These are phyloP conservation scores for Catocala fraxini DNA, from an alignment of 2,888 invertebrate genomes.

Conservation along the genomic window DNA sequence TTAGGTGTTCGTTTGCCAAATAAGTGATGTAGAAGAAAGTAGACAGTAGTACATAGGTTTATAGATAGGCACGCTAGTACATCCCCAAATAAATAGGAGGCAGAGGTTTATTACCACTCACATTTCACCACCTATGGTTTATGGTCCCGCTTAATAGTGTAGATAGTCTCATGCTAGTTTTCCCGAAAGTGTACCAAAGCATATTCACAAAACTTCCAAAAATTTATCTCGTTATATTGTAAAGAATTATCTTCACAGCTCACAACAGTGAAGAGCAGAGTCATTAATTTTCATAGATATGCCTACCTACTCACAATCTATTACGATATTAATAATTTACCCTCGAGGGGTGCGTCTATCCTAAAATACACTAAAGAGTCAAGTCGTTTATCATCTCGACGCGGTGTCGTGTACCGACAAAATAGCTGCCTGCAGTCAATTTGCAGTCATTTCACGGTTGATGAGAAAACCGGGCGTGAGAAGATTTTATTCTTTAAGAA, in stretches of 20 bases:
- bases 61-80: too few relatives aligned
- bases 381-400: slow-evolving; percentile 18
- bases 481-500: background rate
- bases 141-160: too few relatives aligned
- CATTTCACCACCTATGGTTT: too few relatives aligned
- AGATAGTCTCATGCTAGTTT: too few relatives aligned
- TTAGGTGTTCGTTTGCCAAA: too few relatives aligned
- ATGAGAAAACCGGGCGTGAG: background rate
- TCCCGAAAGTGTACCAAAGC: too few relatives aligned
- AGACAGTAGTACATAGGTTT: too few relatives aligned
- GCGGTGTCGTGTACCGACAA: slow-evolving; percentile 2
- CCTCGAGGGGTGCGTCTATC: slow-evolving; percentile 26
- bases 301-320: slow-evolving; percentile 38
- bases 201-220: too few relatives aligned
- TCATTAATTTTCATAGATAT: slow-evolving; percentile 44
- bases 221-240: too few relatives aligned
- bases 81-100: too few relatives aligned
- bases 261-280: slow-evolving; percentile 10
- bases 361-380: slow-evolving; percentile 25
- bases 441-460: background rate
- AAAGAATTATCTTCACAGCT: background rate
- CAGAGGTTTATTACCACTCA: too few relatives aligned
- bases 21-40: too few relatives aligned
- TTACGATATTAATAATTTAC: slow-evolving; percentile 47
- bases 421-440: slow-evolving; percentile 5